A percentile compares a stretch with the other conserved stretches of the same genome.
Conservation (phyloP, 1,140 invertebrate genomes). For the Heliconius hermathena region DNA sequence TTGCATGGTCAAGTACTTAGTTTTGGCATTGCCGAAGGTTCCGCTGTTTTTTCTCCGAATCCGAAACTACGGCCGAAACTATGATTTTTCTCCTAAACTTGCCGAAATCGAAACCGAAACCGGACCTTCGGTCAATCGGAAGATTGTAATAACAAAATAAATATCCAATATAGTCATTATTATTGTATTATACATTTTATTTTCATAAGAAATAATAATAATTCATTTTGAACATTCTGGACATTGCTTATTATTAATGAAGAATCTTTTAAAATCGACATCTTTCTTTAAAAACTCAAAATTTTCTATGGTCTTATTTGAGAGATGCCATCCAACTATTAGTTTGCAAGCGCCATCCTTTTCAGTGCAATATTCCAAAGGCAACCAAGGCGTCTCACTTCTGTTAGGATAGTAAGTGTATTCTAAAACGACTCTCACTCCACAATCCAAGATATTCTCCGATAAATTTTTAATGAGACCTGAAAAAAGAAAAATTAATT, state of each 20-base stretch:
- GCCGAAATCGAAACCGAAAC: too few species aligned
- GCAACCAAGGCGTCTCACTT: slow-evolving; percentile 42
- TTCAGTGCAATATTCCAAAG: slow-evolving; percentile 65
- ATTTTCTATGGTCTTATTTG: slow-evolving; percentile 66
- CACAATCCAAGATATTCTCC: slow-evolving; percentile 60
- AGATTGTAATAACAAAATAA: too few species aligned
- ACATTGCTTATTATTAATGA: slow-evolving; percentile 41
- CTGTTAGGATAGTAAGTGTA: slow-evolving; percentile 63
- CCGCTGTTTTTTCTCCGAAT: too few species aligned
- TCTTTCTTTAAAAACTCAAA: slow-evolving; percentile 67
- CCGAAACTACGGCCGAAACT: too few species aligned
- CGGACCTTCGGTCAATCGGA: too few species aligned
- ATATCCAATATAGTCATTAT: too few species aligned
- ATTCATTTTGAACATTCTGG: background rate
- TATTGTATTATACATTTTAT: too few species aligned
- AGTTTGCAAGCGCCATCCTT: slow-evolving; percentile 60
- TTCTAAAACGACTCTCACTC: slow-evolving; percentile 59
- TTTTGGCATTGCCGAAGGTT: too few species aligned
- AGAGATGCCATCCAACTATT: slow-evolving; percentile 66
- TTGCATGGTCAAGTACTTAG: too few species aligned
- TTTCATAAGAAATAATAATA: background rate
- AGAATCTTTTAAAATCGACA: slow-evolving; percentile 61
- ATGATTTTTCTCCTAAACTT: too few species aligned
- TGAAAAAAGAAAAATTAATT: background rate
- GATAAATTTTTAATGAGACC: slow-evolving; percentile 48